Evolutionary conservation across 1,140 invertebrate genomes (phyloP).

Genomic region (Apis laboriosa): DNA sequence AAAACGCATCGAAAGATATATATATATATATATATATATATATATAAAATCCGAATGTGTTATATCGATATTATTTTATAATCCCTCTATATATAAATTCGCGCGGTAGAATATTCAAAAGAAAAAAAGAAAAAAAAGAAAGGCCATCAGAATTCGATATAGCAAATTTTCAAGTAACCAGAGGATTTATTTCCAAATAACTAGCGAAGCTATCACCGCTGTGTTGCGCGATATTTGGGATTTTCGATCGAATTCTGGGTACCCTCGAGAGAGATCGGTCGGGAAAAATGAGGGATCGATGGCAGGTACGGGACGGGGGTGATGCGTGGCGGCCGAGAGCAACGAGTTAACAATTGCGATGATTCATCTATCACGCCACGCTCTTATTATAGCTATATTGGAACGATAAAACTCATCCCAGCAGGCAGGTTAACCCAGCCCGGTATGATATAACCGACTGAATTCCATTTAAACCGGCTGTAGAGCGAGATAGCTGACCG

Average conservation of each 20-base stretch:
- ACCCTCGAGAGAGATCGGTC: not conserved
- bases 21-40: too few relatives aligned
- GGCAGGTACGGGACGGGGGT: not conserved
- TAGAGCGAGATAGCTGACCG: conserved; percentile 48
- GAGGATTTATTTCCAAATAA: conserved; percentile 9
- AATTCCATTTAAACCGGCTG: conserved; percentile 59
- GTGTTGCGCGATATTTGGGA: not conserved
- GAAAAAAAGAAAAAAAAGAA: not conserved
- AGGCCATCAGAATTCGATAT: not conserved
- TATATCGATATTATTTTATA: not conserved
- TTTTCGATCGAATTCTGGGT: conserved; percentile 22
- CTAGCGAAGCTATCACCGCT: not conserved
- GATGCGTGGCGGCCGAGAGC: conserved; percentile 12
- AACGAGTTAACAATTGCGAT: conserved; percentile 59
- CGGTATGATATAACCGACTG: conserved; percentile 31
- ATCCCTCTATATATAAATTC: not conserved
- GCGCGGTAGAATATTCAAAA: not conserved
- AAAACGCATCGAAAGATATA: not conserved
- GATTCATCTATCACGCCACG: conserved; percentile 61
- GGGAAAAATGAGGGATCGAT: not conserved
- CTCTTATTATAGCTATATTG: conserved; percentile 54
- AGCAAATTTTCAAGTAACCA: conserved; percentile 17
- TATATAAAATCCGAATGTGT: too few relatives aligned
- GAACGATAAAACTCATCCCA: conserved; percentile 62
- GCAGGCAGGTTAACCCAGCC: conserved; percentile 20